Conservation (phyloP, 2,113 vertebrate genomes). For the Equus przewalskii region DNA sequence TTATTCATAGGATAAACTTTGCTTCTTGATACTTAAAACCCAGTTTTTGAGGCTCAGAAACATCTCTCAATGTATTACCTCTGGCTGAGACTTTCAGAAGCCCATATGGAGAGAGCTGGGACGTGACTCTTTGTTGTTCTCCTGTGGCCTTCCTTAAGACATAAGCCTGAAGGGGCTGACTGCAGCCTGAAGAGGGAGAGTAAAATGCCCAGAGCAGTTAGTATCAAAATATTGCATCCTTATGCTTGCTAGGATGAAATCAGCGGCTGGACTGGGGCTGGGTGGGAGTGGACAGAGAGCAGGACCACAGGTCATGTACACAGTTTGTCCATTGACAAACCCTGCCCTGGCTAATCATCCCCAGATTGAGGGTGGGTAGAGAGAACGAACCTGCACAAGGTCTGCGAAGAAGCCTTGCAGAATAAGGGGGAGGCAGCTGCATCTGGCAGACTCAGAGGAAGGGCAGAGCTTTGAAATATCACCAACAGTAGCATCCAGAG, state of each 20-base stretch:
- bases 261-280: not conserved
- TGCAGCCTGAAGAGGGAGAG: not conserved
- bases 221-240: not conserved
- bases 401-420: not conserved
- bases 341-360: not conserved
- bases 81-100: not conserved
- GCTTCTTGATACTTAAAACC: not conserved
- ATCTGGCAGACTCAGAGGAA: not conserved
- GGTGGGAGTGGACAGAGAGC: not conserved
- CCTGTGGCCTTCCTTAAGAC: not conserved
- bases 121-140: not conserved
- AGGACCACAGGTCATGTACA: not conserved
- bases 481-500: not conserved
- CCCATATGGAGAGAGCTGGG: not conserved
- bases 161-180: not conserved
- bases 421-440: not conserved
- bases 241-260: not conserved
- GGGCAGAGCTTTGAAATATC: not conserved
- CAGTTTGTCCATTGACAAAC: not conserved
- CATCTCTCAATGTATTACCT: not conserved
- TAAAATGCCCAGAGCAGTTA: not conserved
- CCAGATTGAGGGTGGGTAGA: not conserved
- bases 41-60: conserved; percentile 10
- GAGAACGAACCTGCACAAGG: not conserved
- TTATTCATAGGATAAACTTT: not conserved